Conservation (phyloP, 2,888 invertebrate genomes). For the Parnassius mnemosyne region DNA sequence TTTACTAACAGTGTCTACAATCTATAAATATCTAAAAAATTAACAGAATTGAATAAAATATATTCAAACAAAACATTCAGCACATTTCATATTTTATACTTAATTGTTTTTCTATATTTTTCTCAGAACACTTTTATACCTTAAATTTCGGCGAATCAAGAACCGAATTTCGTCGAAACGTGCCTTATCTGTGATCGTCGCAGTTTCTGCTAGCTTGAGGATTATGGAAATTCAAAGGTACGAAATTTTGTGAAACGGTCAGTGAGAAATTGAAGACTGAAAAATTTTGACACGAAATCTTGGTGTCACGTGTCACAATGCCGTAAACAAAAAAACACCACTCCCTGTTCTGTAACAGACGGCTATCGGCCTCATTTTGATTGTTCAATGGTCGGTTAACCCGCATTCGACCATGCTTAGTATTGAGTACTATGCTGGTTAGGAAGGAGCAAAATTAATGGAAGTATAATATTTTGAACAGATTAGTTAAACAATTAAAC, state of each 20-base stretch:
- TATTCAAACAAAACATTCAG: no score
- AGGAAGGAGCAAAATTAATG: no score
- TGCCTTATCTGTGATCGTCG: slow-evolving; percentile 32
- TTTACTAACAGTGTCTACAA: no score
- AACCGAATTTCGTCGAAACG: slow-evolving; percentile 34
- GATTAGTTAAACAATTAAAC: no score
- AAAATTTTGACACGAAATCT: slow-evolving; percentile 3
- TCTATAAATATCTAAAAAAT: no score
- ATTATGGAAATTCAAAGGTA: slow-evolving; percentile 3
- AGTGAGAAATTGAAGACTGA: background rate
- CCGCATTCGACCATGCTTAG: no score
- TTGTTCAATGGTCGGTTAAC: no score
- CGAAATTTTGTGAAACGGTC: background rate
- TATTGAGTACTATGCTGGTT: no score
- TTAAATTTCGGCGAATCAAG: slow-evolving; percentile 29
- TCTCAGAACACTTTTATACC: slow-evolving; percentile 30
- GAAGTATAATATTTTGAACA: no score
- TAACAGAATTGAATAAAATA: no score
- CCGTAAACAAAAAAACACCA: background rate
- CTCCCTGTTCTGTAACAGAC: no score
- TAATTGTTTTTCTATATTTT: slow-evolving; percentile 25
- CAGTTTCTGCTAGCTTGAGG: background rate
- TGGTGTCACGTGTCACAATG: background rate
- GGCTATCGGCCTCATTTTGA: no score
- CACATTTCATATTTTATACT: slow-evolving; percentile 3